Evolutionary conservation across 2,113 vertebrate species (phyloP).

Genomic region (Cyprinodon brontotheroides): DNA sequence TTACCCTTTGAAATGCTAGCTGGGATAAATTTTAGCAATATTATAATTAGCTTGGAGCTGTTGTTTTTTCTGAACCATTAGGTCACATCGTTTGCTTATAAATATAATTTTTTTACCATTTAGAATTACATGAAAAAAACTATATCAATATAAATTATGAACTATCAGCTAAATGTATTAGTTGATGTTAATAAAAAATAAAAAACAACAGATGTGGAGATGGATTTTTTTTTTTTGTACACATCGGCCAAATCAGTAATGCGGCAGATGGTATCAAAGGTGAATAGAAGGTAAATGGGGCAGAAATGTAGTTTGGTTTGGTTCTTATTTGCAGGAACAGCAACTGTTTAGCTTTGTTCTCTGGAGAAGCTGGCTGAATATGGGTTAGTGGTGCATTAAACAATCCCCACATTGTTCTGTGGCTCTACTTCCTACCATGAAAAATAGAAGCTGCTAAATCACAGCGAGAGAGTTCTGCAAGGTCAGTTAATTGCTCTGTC

Average conservation of each 20-base stretch:
- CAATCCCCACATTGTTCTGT: not conserved
- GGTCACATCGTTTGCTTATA: no score
- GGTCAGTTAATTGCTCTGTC: slow-evolving; percentile 21
- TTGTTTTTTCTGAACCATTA: no score
- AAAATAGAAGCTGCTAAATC: slow-evolving; percentile 10
- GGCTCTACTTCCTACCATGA: not conserved
- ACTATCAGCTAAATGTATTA: no score
- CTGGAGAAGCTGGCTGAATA: slow-evolving; percentile 4
- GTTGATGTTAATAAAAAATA: no score
- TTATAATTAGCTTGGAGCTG: no score
- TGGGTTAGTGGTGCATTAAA: slow-evolving; percentile 6
- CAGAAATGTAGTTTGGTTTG: not conserved
- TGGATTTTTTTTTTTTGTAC: not conserved
- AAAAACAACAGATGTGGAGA: no score
- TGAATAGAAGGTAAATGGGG: not conserved
- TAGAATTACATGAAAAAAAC: no score
- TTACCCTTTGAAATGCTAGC: no score
- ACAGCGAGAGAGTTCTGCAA: not conserved
- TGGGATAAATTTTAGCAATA: no score
- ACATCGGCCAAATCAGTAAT: not conserved
- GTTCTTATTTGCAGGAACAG: not conserved
- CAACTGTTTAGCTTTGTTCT: not conserved
- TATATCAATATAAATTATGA: no score
- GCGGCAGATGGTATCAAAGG: not conserved
- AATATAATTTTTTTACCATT: no score